These are phyloP conservation scores for Pachyrhynchus sulphureomaculatus DNA, from an alignment of 1,140 invertebrate genomes.

Conservation along the genomic window DNA sequence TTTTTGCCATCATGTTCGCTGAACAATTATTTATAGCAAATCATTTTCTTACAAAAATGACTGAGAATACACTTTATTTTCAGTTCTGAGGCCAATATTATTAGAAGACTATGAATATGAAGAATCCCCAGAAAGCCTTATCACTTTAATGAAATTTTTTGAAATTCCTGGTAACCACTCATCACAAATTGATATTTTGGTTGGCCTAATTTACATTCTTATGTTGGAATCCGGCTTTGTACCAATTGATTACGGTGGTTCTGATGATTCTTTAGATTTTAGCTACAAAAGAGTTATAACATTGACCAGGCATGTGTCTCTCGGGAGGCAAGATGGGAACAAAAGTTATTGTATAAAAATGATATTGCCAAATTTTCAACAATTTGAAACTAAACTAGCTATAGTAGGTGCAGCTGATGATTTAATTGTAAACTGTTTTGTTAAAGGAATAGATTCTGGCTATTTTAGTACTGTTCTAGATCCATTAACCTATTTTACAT, in stretches of 20 bases:
- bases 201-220: conserved; percentile 43
- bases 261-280: conserved; percentile 33
- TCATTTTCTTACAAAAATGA: background rate
- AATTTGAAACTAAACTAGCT: conserved; percentile 29
- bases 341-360: conserved; percentile 32
- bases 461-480: conserved; percentile 39
- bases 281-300: conserved; percentile 33
- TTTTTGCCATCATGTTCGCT: conserved; percentile 1
- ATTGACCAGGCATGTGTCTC: conserved; percentile 16
- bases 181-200: conserved; percentile 40
- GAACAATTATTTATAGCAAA: no score
- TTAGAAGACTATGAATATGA: conserved; percentile 40
- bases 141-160: conserved; percentile 32
- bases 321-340: conserved; percentile 31
- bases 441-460: conserved; percentile 29
- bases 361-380: conserved; percentile 24
- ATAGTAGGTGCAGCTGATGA: conserved; percentile 41
- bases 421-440: conserved; percentile 41
- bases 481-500: conserved; percentile 42
- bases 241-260: conserved; percentile 26
- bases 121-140: conserved; percentile 30
- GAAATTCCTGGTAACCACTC: conserved; percentile 9
- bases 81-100: conserved; percentile 42
- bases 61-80: conserved; percentile 38
- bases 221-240: conserved; percentile 48